Conservation (phyloP, 2,797 vertebrate species). For the Loris lydekkerianus region DNA sequence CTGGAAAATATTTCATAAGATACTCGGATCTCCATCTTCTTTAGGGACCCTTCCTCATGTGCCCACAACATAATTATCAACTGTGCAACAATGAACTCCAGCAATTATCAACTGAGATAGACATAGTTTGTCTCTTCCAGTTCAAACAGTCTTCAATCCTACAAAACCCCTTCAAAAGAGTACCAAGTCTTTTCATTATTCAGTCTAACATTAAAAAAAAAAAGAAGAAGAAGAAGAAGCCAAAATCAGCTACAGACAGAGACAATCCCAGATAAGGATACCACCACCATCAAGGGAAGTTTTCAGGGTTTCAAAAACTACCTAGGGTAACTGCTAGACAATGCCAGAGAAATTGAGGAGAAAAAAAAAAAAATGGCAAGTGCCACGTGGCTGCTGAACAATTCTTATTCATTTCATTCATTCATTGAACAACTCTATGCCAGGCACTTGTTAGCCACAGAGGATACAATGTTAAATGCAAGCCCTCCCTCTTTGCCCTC, state of each 20-base stretch:
- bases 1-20: background rate
- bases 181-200: background rate
- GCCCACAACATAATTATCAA: background rate
- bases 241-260: background rate
- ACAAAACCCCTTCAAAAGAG: background rate
- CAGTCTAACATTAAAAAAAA: background rate
- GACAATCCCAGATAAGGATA: too few species aligned
- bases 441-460: background rate
- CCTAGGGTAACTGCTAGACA: background rate
- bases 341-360: background rate
- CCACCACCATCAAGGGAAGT: background rate
- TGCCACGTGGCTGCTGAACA: background rate
- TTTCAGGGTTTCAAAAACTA: background rate
- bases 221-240: background rate
- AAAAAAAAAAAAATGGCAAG: background rate
- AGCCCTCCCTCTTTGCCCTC: too few species aligned
- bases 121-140: background rate
- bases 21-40: background rate
- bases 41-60: background rate
- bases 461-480: background rate
- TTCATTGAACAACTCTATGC: background rate
- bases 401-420: background rate
- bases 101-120: background rate
- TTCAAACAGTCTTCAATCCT: background rate
- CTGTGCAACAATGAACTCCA: background rate